Evolutionary conservation across 2,888 invertebrate genomes (phyloP), one percentile per base, ranked within the genome.

Genomic region (Troides oblongomaculatus): DNA sequence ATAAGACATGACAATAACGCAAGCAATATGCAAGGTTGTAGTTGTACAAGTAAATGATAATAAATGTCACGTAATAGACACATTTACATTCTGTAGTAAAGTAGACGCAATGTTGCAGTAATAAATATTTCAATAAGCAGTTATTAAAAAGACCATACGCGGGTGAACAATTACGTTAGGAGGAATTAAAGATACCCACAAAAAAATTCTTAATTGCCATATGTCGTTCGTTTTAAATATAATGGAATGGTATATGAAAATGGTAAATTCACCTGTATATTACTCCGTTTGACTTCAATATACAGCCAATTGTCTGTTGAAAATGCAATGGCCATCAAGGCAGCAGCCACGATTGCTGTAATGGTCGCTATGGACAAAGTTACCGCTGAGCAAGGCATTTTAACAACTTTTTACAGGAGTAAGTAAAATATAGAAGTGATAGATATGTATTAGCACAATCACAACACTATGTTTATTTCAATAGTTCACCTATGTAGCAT

Each of bases 221-320:
- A 46, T 46, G 46, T 17, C 46, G 3, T 46, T 46, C 14, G 14
- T 8, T 14, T 43, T 10, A 43, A 43, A 43, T 0, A 43, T 2
- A 43, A 18, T 18, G 17, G 18, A 46, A 17, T 18, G 18, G 12
- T 7, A 53, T n/a, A 53, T 21, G 6, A 53, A 53, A 18, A n/a
- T 12, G 6, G 1, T 53, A 18, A 14, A 46, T 18, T 93, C 94
- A 97, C 97, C 96, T 97, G 96, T 84, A 97, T 97, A 87, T 95
- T 95, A 81, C 95, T 95, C 84, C 98, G 95, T 89, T 96, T 96
- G 78, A 99, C 98, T 93, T 97, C 97, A 81, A 97, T 96, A 87
- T 97, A 97, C 82, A 97, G 94, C 99, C 99, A 99, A 94, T 98
- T 98, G 93, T 99, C 98, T 86, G 98, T 98, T 80, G 97, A 96